phyloP scores from a whole-genome alignment of 2,113 vertebrate species.

The Myotis yumanensis region DNA sequence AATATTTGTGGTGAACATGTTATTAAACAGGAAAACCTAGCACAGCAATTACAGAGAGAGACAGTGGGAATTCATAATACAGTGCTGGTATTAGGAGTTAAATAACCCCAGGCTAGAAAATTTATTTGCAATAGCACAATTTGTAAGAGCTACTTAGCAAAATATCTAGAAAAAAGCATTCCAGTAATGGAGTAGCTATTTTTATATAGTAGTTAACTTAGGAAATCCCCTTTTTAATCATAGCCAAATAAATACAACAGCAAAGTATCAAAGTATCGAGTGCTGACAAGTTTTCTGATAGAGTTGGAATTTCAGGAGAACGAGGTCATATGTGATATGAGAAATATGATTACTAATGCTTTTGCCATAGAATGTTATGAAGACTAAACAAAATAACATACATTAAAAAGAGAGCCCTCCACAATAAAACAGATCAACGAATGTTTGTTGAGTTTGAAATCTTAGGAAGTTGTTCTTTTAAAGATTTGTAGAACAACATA shows the following conservation, averaged over 20 bases:
- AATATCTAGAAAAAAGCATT: slow-evolving; percentile 10
- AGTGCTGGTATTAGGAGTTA: background rate
- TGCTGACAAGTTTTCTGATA: background rate
- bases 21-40: background rate
- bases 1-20: background rate
- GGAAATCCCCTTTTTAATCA: background rate
- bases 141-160: slow-evolving; percentile 7
- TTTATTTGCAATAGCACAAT: background rate
- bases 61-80: background rate
- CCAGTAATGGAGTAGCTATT: background rate
- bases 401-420: background rate
- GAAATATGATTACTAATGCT: background rate
- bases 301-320: background rate
- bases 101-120: background rate
- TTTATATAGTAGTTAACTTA: background rate
- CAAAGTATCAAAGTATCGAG: background rate
- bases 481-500: background rate
- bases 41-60: background rate
- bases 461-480: background rate
- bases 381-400: background rate
- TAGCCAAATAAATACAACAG: background rate
- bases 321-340: background rate
- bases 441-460: background rate
- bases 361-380: background rate
- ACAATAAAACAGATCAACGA: background rate